Evolutionary conservation across 2,888 invertebrate genomes (phyloP), one percentile per base, ranked within the genome.

Genomic region (Lymantria monacha): DNA sequence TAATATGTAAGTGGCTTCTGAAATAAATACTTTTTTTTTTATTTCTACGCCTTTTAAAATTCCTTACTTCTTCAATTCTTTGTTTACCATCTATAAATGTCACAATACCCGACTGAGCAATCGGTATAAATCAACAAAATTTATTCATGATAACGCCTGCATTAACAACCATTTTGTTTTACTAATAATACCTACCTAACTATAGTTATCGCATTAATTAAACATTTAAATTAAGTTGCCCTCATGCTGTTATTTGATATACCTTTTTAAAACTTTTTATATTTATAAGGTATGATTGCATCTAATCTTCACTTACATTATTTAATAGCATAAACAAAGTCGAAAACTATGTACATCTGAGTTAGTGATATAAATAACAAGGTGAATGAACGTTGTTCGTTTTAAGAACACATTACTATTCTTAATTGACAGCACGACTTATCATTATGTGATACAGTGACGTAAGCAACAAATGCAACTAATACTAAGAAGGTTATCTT

Each of bases 361-460:
- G 9, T 10, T 30, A 33, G 33, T 33, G 5, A 22, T 22, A 22
- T 22, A 5, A 22, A 22, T 22, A 22, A 22, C 22, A 22, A 22
- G 22, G 2, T 22, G 22, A 22, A 22, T 22, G 22, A 22, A 22
- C 22, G 22, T 22, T 22, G 9, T 63, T 61, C 51, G 52, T 48
- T 44, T 47, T 46, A 15, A 30, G 9, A 46, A 42, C 30, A 45
- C 46, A 45, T 68, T 68, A 65, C 64, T 68, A 64, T 58, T 60
- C 55, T 53, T 53, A 63, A 55, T 22, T 59, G 57, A 61, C 61
- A 53, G 44, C 22, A 46, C 13, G 36, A 46, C 55, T 62, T 65
- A 63, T 64, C 62, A 66, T 59, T 61, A 66, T 60, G 57, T 53
- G 53, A 51, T 51, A 54, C 58, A 53, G 51, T 56, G 61, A 66